Base-by-base conservation (phyloP, 2,113 vertebrate species). In the Rhombomys opimus region DNA sequence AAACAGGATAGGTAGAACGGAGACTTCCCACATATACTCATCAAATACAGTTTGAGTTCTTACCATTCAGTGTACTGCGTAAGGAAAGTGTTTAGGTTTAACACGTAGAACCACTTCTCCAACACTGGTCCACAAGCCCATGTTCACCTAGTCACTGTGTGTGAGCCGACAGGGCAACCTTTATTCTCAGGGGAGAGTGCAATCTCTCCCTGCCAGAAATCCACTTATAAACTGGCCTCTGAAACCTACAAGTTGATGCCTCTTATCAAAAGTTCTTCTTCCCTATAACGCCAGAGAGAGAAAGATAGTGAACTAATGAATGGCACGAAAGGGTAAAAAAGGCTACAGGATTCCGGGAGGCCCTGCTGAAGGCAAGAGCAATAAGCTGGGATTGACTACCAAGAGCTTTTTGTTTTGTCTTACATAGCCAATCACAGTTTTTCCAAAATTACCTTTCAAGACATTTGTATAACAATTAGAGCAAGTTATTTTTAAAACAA, bases 371-470 rank as follows among this genome's bases (percentile, higher is more conserved):
- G 32, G 12, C 67, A 38, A 38, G 67, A 87, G 32, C 50, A n/a
- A 67, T 1, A 13, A 72, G 50, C 50, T 57, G 35, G 1, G 35
- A 72, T 54, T 7, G 23, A 72, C n/a, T 73, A 12, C 7, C 52
- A 73, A 70, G 52, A 94, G 14, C 14, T 52, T 81, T 87, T 20
- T n/a, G 27, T 18, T n/a, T 72, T 96, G 15, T 65, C 76, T 86
- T 82, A 67, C 20, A 91, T 77, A 7, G 95, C 23, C 57, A 93
- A 72, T 30, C 46, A 90, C 73, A 75, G 4, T 54, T 57, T 77
- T 84, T 72, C 72, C n/a, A 95, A 94, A 96, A 78, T 82, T 84
- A 81, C 89, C 87, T 91, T 63, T 82, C 77, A 92, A 80, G 95
- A 35, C 9, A n/a, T 75, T 65, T 92, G 4, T 15, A 59, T 35